Conservation (phyloP, 2,113 vertebrate genomes). For the Neoarius graeffei region DNA sequence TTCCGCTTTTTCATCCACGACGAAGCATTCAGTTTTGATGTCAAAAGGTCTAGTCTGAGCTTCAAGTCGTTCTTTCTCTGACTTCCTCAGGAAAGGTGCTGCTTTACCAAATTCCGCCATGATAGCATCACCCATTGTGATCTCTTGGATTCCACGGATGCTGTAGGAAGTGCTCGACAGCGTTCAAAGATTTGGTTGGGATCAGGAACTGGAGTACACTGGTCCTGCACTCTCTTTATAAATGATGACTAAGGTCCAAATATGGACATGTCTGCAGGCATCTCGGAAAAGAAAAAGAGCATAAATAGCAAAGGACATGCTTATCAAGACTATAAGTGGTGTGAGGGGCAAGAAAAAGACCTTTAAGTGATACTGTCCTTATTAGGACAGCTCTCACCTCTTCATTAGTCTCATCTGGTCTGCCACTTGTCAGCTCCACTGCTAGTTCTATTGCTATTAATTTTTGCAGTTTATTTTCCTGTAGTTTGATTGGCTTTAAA, state of each 20-base stretch:
- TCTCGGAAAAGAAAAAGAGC: neutral
- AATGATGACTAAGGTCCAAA: slow-evolving; percentile 43
- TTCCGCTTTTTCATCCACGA: slow-evolving; percentile 72
- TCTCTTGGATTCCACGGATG: slow-evolving; percentile 22
- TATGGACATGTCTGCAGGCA: slow-evolving; percentile 40
- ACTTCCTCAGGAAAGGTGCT: slow-evolving; percentile 74
- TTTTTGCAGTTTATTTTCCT: neutral
- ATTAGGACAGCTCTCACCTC: slow-evolving; percentile 40
- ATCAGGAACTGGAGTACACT: slow-evolving; percentile 22
- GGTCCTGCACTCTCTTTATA: slow-evolving; percentile 34
- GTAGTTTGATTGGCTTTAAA: neutral
- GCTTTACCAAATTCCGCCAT: slow-evolving; percentile 75
- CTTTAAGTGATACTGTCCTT: slow-evolving; percentile 52
- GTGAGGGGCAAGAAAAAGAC: slow-evolving; percentile 44
- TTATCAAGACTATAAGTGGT: slow-evolving; percentile 47
- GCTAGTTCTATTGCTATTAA: neutral
- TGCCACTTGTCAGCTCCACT: neutral
- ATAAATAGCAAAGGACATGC: slow-evolving; percentile 2
- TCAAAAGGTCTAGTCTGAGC: slow-evolving; percentile 75
- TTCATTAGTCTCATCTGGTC: neutral
- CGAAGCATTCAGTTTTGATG: slow-evolving; percentile 74
- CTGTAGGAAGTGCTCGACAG: slow-evolving; percentile 13
- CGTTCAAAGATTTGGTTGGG: neutral
- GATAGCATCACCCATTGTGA: slow-evolving; percentile 66
- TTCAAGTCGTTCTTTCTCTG: slow-evolving; percentile 76